Evolutionary conservation across 2,797 vertebrate species (phyloP), one percentile per base, ranked within the genome.

Genomic region (Rhynchotus rufescens): DNA sequence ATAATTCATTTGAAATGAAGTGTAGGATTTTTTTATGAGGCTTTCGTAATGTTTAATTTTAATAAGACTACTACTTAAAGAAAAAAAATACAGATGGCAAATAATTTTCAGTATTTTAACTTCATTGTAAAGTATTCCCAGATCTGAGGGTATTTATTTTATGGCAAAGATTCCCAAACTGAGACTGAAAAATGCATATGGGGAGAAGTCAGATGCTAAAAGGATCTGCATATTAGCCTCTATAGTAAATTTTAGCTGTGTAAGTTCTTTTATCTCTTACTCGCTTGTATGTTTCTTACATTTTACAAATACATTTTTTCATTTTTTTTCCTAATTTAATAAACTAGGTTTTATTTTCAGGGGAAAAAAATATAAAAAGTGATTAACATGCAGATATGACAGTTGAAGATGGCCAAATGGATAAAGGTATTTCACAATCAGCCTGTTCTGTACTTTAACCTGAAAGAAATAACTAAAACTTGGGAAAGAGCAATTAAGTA

Each of bases 401-500:
- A 16, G 49, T 44, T 80, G 44, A 65, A 89, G 69, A 54, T n/a
- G 12, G 34, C 64, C 64, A 77, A 30, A 69, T 52, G 28, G 56
- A 66, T 85, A 62, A 81, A 79, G 38, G 5, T 77, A 42, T 94
- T 90, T 88, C 72, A 59, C 62, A 80, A 69, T 90, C 78, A 64
- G 12, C 19, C 28, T 62, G 12, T 60, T 94, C 38, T 84, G 72
- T 93, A 82, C 80, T 89, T 90, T 82, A 84, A 72, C 76, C 81
- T 78, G 68, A 28, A 30, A 78, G 32, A 65, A 88, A 65, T 36
- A 86, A 74, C 16, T 49, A 84, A 61, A 44, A 59, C 49, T 96
- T 84, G 84, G 80, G 54, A 54, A 89, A 88, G 68, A 65, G 45
- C 62, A 82, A 4, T 84, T 91, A 94, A 86, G 32, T 88, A 59